Conservation (phyloP, 2,113 vertebrate species). For the Malurus cyaneus region DNA sequence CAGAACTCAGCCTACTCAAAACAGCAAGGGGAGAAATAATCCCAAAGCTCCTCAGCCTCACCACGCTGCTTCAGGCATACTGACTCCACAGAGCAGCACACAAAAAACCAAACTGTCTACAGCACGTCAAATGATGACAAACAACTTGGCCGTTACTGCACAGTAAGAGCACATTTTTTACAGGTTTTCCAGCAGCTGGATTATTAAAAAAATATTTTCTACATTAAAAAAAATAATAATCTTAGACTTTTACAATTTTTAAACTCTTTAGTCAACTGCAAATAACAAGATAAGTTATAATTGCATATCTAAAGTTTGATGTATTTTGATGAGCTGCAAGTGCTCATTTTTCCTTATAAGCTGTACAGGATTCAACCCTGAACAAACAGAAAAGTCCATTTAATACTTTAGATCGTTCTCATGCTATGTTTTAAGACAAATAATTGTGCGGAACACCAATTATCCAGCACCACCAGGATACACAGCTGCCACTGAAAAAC, state of each 20-base stretch:
- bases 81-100: not conserved
- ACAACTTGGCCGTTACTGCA: not conserved
- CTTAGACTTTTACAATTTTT: not conserved
- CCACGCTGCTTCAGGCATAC: not conserved
- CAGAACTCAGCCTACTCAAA: not conserved
- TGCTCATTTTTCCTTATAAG: not conserved
- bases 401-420: not conserved
- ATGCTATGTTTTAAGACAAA: not conserved
- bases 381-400: not conserved
- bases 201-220: not conserved
- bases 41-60: not conserved
- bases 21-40: not conserved
- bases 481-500: not conserved
- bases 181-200: not conserved
- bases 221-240: not conserved
- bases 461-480: not conserved
- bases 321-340: not conserved
- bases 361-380: not conserved
- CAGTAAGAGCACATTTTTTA: not conserved
- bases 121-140: not conserved
- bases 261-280: not conserved
- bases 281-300: not conserved
- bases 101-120: fast-evolving
- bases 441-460: not conserved
- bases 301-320: not conserved